phyloP scores from a whole-genome alignment of 2,888 invertebrate genomes.

The Nemurella pictetii region DNA sequence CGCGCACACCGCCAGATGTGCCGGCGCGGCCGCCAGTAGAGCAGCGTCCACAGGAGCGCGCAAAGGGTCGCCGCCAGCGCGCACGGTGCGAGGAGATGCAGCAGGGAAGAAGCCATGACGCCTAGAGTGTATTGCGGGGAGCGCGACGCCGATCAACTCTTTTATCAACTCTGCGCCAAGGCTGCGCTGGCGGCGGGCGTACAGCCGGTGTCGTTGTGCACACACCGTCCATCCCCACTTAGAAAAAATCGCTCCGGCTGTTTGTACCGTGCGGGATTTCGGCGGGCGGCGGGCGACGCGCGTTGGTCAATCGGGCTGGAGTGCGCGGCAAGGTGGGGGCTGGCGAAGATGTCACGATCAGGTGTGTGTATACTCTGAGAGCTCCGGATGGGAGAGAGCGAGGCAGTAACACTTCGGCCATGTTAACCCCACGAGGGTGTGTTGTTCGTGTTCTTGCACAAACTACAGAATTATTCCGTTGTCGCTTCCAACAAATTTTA shows the following conservation, averaged over 20 bases:
- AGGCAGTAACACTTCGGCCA: too few relatives aligned
- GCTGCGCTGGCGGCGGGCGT: not conserved
- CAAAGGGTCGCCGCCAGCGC: not conserved
- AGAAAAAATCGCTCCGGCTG: not conserved
- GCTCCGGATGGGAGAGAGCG: too few relatives aligned
- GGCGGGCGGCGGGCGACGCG: too few relatives aligned
- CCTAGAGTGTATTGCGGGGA: not conserved
- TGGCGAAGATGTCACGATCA: too few relatives aligned
- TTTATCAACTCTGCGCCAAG: not conserved
- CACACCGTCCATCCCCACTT: not conserved
- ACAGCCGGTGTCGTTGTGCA: not conserved
- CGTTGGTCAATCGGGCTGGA: too few relatives aligned
- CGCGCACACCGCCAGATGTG: not conserved
- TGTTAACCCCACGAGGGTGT: too few relatives aligned
- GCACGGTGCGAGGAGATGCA: not conserved
- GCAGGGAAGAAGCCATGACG: not conserved
- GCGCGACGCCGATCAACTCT: not conserved
- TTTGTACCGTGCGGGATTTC: not conserved
- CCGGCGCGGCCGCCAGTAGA: slow-evolving; percentile 7
- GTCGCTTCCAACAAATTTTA: too few relatives aligned
- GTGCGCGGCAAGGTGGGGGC: too few relatives aligned
- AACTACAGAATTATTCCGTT: too few relatives aligned
- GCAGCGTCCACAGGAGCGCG: not conserved
- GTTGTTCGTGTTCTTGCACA: too few relatives aligned
- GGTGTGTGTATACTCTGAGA: too few relatives aligned